Percentiles rank a stretch among this genome's conserved stretches.
phyloP scores from a whole-genome alignment of 2,797 vertebrate genomes.

The Anabas testudineus region DNA sequence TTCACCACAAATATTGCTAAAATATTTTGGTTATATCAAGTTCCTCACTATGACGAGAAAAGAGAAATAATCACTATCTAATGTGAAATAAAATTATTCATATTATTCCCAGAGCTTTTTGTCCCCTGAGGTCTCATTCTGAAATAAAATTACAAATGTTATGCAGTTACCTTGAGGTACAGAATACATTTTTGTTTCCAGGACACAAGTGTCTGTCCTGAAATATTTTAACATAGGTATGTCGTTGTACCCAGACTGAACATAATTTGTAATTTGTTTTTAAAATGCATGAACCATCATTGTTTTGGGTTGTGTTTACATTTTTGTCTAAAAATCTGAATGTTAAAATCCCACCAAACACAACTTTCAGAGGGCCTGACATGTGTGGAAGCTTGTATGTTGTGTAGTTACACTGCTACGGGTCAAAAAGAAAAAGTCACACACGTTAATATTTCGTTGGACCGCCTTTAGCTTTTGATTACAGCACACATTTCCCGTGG shows the following conservation, averaged over 20 bases:
- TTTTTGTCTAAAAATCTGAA: not conserved
- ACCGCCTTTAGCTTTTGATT: no score
- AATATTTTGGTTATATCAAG: not conserved
- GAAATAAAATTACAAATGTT: not conserved
- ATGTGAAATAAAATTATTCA: not conserved
- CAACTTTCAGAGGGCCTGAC: not conserved
- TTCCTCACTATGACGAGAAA: not conserved
- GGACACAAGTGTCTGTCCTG: not conserved
- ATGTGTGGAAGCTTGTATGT: no score
- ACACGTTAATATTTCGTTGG: no score
- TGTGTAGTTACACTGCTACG: no score
- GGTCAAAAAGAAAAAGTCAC: no score
- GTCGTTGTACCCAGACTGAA: not conserved
- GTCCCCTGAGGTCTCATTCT: slow-evolving; percentile 2
- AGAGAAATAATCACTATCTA: not conserved
- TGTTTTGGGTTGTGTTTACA: not conserved
- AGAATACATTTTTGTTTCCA: not conserved
- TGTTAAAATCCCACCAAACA: not conserved
- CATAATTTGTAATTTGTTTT: not conserved
- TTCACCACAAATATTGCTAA: not conserved
- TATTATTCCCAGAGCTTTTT: not conserved
- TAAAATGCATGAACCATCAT: not conserved
- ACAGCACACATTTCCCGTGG: no score
- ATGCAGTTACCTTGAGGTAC: not conserved
- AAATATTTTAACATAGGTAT: not conserved